Base-by-base conservation (phyloP, 2,888 invertebrate species). In the Altica lythri region DNA sequence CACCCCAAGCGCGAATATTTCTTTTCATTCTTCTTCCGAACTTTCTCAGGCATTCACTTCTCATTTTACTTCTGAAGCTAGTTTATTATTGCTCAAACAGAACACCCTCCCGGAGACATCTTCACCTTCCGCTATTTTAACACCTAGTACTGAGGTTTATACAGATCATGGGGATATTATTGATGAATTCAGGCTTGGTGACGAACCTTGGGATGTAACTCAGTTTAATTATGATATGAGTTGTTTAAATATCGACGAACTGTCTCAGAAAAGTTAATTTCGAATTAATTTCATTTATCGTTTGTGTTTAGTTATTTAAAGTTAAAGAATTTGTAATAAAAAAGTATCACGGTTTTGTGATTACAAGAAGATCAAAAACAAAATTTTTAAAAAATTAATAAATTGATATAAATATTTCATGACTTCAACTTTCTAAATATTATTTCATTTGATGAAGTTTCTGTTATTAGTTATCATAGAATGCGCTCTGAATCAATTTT, bases 1-100 rank as follows among this genome's bases (percentile, higher is more conserved):
- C 65, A 86, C 86, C 2, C 86, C 87, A 13, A 83, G 84, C 34
- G 84, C 86, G n/a, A 86, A 86, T 70, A 79, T 86, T 12, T 80
- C 81, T 3, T 48, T 47, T 27, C 45, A 40, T n/a, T 57, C 57
- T 5, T 68, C 69, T 49, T 72, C 73, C 13, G 69, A 69, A 30
- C 60, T 67, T 27, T 73, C 73, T 44, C 73, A 72, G 60, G 72
- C 71, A 57, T 74, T 74, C 64, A 70, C 72, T 32, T 72, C 73
- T 54, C 72, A 73, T 59, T 72, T 74, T 63, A 70, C 70, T 10
- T 73, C 73, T 19, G 72, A 72, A 57, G 67, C 62, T 59, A 72
- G 71, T 60, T 65, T 72, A n/a, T n/a, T n/a, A 48, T 54, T 67
- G 48, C 68, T 65, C 30, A 66, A 62, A 53, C 60, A 59, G 34